Conservation (phyloP, 2,888 invertebrate genomes). For the Cryptocheilus praepositus region DNA sequence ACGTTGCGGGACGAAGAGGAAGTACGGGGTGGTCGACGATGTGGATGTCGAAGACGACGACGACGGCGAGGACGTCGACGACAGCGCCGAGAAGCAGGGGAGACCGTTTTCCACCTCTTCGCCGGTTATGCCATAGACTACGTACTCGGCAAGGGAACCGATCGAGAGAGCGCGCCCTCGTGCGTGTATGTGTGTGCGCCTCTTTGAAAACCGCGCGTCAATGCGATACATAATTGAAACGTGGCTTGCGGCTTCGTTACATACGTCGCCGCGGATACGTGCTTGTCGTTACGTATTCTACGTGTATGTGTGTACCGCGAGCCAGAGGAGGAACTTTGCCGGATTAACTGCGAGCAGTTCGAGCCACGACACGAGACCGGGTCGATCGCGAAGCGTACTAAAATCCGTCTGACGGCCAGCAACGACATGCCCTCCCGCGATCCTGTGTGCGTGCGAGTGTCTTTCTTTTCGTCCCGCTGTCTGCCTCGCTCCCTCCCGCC, state of each 20-base stretch:
- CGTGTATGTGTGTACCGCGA: conserved; percentile 31
- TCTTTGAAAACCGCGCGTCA: conserved; percentile 10
- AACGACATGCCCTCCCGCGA: conserved; percentile 1
- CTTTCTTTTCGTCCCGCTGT: neutral
- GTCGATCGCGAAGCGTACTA: conserved; percentile 46
- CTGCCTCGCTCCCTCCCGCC: neutral
- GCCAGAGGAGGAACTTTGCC: conserved; percentile 40
- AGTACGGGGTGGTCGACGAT: conserved; percentile 10
- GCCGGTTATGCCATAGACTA: conserved; percentile 54
- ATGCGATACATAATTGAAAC: conserved; percentile 31
- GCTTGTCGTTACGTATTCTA: conserved; percentile 36
- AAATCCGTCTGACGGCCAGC: conserved; percentile 29
- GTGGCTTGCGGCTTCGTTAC: conserved; percentile 35
- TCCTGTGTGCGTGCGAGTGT: neutral
- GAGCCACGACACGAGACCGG: conserved; percentile 56
- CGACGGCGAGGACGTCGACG: conserved; percentile 25
- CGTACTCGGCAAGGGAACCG: conserved; percentile 30
- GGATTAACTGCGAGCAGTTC: conserved; percentile 57
- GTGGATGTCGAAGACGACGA: conserved; percentile 33
- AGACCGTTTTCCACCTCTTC: conserved; percentile 31
- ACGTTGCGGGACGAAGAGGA: conserved; percentile 1
- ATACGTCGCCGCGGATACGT: conserved; percentile 25
- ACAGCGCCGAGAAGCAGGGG: conserved; percentile 48
- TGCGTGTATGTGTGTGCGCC: too few species aligned
- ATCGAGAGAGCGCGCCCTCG: neutral